Evolutionary conservation across 2,888 invertebrate species (phyloP).

Genomic region (Patella pellucida): DNA sequence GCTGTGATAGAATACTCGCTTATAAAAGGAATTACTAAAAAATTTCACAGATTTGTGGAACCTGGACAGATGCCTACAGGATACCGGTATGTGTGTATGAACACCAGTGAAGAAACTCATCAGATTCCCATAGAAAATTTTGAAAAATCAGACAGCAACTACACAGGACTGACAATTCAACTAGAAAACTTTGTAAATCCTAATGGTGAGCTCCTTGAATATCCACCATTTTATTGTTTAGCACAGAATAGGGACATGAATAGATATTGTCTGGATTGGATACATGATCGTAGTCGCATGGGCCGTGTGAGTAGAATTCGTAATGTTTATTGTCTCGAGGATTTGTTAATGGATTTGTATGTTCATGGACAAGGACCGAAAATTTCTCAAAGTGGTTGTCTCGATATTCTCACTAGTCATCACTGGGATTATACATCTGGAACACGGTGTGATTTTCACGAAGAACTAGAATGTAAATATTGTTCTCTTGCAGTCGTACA

Average conservation of each 20-base stretch:
- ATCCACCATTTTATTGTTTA: slow-evolving; percentile 57
- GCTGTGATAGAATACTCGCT: slow-evolving; percentile 60
- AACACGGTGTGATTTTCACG: slow-evolving; percentile 56
- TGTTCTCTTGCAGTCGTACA: slow-evolving; percentile 55
- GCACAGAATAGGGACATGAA: slow-evolving; percentile 46
- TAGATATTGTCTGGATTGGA: slow-evolving; percentile 50
- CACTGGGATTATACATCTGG: slow-evolving; percentile 56
- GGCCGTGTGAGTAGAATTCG: slow-evolving; percentile 42
- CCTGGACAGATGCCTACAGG: slow-evolving; percentile 56
- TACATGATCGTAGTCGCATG: slow-evolving; percentile 40
- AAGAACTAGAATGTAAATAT: slow-evolving; percentile 52
- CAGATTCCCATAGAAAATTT: slow-evolving; percentile 58
- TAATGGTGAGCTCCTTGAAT: slow-evolving; percentile 47
- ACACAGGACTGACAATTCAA: slow-evolving; percentile 53
- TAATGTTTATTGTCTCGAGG: slow-evolving; percentile 53
- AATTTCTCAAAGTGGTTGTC: slow-evolving; percentile 39
- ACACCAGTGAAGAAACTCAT: slow-evolving; percentile 56
- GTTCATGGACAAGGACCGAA: slow-evolving; percentile 39
- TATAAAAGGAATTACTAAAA: slow-evolving; percentile 55
- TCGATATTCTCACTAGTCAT: slow-evolving; percentile 43
- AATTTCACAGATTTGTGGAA: slow-evolving; percentile 58
- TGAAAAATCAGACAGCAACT: slow-evolving; percentile 51
- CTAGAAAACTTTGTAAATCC: slow-evolving; percentile 61
- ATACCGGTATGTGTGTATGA: slow-evolving; percentile 49
- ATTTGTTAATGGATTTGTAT: slow-evolving; percentile 48